These are phyloP conservation scores for Drosophila arawakana DNA, from an alignment of 1,140 invertebrate genomes.

Conservation along the genomic window DNA sequence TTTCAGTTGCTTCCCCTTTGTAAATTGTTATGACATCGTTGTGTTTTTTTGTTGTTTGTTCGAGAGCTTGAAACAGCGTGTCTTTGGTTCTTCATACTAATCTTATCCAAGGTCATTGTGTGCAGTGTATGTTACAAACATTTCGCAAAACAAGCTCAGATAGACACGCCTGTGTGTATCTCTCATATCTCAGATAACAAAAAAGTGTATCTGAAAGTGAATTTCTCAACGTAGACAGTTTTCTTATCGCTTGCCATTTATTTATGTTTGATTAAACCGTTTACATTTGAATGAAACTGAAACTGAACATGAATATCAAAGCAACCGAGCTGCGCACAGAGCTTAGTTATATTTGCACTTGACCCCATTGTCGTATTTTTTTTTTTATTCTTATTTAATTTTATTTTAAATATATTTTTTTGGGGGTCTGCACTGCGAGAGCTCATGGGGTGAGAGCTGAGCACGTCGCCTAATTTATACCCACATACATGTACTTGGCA, in stretches of 20 bases:
- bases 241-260: constrained; percentile 27
- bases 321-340: neutral
- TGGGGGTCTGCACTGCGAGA: constrained; percentile 2
- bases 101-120: constrained; percentile 52
- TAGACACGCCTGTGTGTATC: constrained; percentile 1
- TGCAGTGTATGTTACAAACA: constrained; percentile 26
- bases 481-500: neutral
- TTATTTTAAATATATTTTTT: constrained; percentile 2
- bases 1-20: constrained; percentile 17
- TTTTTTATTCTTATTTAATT: constrained; percentile 12
- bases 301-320: neutral
- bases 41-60: constrained; percentile 24
- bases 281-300: constrained; percentile 2
- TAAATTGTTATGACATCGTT: constrained; percentile 60
- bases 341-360: constrained; percentile 49
- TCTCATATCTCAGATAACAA: constrained; percentile 16
- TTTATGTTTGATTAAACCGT: constrained; percentile 27
- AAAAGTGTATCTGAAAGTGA: constrained; percentile 1
- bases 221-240: constrained; percentile 15
- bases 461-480: constrained; percentile 42
- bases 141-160: constrained; percentile 9
- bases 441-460: constrained; percentile 14
- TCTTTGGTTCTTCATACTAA: constrained; percentile 6
- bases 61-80: neutral
- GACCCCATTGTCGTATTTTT: constrained; percentile 50